Evolutionary conservation across 2,888 invertebrate species (phyloP).

Genomic region (Pycnomerus fuliginosus): DNA sequence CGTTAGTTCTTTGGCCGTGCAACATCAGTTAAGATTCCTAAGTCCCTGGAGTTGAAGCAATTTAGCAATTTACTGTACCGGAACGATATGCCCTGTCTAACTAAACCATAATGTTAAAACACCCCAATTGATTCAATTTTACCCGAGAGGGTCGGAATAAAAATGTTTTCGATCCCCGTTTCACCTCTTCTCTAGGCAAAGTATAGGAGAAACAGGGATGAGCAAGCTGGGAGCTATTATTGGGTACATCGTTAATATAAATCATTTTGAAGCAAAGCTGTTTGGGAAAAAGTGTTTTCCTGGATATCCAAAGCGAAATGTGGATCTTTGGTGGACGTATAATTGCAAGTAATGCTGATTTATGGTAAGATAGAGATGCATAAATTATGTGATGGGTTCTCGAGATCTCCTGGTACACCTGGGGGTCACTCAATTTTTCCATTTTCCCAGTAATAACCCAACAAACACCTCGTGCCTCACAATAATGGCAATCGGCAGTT

Average conservation of each 20-base stretch:
- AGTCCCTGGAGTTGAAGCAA: constrained; percentile 22
- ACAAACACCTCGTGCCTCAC: no score
- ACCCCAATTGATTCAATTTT: constrained; percentile 50
- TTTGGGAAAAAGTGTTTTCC: constrained; percentile 4
- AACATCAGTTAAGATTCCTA: constrained; percentile 16
- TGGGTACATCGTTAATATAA: constrained; percentile 51
- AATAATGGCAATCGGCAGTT: no score
- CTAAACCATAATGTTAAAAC: constrained; percentile 42
- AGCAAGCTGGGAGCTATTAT: constrained; percentile 53
- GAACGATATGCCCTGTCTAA: constrained; percentile 25
- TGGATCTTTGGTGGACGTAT: no score
- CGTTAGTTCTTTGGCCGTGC: constrained; percentile 23
- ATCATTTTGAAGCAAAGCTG: constrained; percentile 47
- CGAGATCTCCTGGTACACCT: no score
- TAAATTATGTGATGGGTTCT: no score
- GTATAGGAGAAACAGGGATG: constrained; percentile 51
- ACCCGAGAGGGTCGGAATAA: constrained; percentile 49
- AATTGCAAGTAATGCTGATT: constrained; percentile 2
- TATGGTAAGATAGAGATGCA: neutral
- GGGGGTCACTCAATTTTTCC: no score
- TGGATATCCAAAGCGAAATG: no score
- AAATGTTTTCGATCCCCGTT: constrained; percentile 41
- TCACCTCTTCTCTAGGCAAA: constrained; percentile 45
- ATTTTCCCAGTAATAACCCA: no score
- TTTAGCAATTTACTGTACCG: constrained; percentile 28